Evolutionary conservation across 2,113 vertebrate genomes (phyloP), one percentile per base, ranked within the genome.

Genomic region (cat (Felis catus)): DNA sequence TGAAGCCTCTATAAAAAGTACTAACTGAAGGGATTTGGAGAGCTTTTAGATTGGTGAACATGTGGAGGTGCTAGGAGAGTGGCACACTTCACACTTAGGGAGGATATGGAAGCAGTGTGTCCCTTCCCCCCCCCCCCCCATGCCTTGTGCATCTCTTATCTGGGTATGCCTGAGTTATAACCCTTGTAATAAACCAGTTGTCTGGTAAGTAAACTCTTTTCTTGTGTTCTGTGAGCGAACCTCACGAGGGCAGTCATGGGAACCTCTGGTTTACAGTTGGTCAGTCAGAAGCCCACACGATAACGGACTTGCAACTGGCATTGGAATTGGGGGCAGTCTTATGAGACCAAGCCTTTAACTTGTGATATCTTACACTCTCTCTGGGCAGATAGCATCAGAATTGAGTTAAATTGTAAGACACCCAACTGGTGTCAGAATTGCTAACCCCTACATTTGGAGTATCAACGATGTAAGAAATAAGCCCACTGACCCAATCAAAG

Each of bases 21-120:
- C 36, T 80, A 88, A 16, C 7, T 6, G 14, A 31, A 63, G 39
- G 16, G 33, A 3, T 81, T 36, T 89, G 41, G 39, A 81, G 53
- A 82, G 25, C 19, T 36, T 89, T 39, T 45, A 61, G 39, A 19
- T 4, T 81, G 25, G 14, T 74, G 41, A 39, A 51, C 27, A 0
- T 5, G 13, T 39, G 33, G 27, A 39, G 33, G 55, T 27, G 19
- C 4, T 3, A 0, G 63, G 36, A n/a, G 4, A 1, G 2, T 16
- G 63, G 74, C 15, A 11, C 25, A 70, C 11, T 11, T 39, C 15
- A 11, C 18, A 70, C 11, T 7, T 39, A 58, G 29, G 68, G 29
- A 58, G 15, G 29, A 3, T 3, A 2, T 23, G 39, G 25, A n/a
- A 31, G 31, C 31, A 58, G 15, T 6, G 29, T 9, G 39, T 16